Percentiles rank a stretch among this genome's conserved stretches.
phyloP scores from a whole-genome alignment of 2,113 vertebrate species.

The Boulengerochromis microlepis region DNA sequence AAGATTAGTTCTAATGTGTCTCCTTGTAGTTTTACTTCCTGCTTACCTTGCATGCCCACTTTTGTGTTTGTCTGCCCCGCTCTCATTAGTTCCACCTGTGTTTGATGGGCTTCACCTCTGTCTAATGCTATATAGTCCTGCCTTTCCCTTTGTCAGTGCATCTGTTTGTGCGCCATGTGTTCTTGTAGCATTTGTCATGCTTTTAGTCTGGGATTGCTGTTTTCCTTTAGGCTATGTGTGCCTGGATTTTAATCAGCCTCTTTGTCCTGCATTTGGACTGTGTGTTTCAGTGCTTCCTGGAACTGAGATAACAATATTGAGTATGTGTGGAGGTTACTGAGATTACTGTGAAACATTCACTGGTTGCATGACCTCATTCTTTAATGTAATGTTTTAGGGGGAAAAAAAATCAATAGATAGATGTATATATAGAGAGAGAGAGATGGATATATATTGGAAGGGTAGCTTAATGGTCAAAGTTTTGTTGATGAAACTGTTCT shows the following conservation, averaged over 20 bases:
- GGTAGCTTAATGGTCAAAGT: not conserved
- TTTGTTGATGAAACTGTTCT: not conserved
- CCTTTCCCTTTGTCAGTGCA: not conserved
- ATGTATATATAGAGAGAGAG: accelerated
- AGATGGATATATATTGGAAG: not conserved
- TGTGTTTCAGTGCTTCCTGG: not conserved
- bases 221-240: not conserved
- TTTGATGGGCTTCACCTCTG: not conserved
- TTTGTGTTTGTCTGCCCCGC: not conserved
- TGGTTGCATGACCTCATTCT: not conserved
- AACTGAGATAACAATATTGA: not conserved
- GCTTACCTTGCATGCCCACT: not conserved
- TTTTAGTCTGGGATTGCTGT: not conserved
- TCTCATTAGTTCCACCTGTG: not conserved
- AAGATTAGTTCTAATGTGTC: not conserved
- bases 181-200: not conserved
- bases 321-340: not conserved
- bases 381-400: not conserved
- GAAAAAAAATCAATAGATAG: not conserved
- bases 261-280: not conserved
- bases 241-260: not conserved
- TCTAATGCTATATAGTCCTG: not conserved
- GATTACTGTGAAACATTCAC: not conserved
- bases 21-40: not conserved
- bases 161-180: not conserved